Conservation (phyloP, 2,888 invertebrate genomes). For the Sipha maydis region DNA sequence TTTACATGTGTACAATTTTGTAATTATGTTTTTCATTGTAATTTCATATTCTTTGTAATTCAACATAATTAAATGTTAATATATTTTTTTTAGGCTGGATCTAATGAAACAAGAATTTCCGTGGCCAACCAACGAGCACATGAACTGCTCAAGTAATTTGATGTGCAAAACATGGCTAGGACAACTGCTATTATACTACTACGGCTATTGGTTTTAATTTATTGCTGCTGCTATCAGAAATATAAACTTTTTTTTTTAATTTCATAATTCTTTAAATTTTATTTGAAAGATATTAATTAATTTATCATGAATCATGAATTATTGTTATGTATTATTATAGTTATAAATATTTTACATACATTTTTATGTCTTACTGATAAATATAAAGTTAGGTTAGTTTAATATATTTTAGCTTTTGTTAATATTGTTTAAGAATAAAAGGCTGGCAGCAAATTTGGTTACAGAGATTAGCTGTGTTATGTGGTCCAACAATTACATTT, state of each 20-base stretch:
- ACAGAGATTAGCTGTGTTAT: constrained; percentile 44
- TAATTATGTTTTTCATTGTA: too few species aligned
- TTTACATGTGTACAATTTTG: too few species aligned
- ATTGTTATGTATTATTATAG: constrained; percentile 58
- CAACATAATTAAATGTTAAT: neutral
- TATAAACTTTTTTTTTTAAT: constrained; percentile 23
- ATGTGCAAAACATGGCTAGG: constrained; percentile 7
- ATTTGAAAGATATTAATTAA: constrained; percentile 45
- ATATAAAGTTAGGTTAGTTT: constrained; percentile 34
- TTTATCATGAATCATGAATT: constrained; percentile 46
- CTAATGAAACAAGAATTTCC: constrained; percentile 95
- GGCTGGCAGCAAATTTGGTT: constrained; percentile 52
- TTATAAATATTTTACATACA: constrained; percentile 57
- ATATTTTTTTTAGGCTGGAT: constrained; percentile 75
- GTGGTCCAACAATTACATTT: constrained; percentile 50
- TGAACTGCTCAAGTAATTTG: constrained; percentile 85
- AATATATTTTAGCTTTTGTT: constrained; percentile 43
- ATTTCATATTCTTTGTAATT: neutral
- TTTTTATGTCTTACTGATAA: constrained; percentile 51
- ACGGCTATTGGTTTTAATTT: constrained; percentile 20
- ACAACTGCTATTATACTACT: constrained; percentile 35
- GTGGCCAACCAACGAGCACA: constrained; percentile 97
- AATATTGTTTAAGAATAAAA: constrained; percentile 54
- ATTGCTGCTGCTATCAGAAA: constrained; percentile 47
- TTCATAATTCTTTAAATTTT: constrained; percentile 51